Evolutionary conservation across 2,888 invertebrate species (phyloP), one percentile per base, ranked within the genome.

Genomic region (Abrostola triplasia): DNA sequence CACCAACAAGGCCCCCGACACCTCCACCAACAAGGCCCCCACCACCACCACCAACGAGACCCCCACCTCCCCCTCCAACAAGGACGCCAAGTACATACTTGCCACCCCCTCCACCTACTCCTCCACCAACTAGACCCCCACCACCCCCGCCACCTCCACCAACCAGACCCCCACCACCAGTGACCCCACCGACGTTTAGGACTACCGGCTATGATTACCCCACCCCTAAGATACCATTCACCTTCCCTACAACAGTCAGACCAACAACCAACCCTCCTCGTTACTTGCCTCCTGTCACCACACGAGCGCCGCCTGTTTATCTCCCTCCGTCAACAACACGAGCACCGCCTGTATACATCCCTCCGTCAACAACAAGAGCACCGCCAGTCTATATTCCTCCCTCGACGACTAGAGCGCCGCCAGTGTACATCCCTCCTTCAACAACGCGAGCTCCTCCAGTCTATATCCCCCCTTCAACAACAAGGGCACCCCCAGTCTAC

Each of bases 141-240:
- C 76, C 82, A 0, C 77, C 79, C 0, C 76, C 76, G 1, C 77
- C 80, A 37, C 65, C 79, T 7, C 42, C 42, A 12, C n/a, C 42
- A 13, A 44, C 44, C 4, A 73, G 70, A 48, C 76, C 76, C 6
- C 81, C 80, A 11, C 76, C 70, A 2, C 73, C 77, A 51, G 73
- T 76, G 11, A 81, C 79, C 44, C 77, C 71, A n/a, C 74, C 84
- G 5, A 79, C 82, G 7, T 8, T 76, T 67, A 80, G 76, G 77
- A 89, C 89, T 0, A 90, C 89, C 2, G 90, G 89, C 0, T 90
- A 90, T 70, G 75, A 78, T 0, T 90, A 90, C 58, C 87, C 90
- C 0, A 78, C 73, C 7, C 90, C 90, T 0, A 86, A 72, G 57
- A 71, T 87, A 13, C 84, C 87, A 2, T 90, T 90, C 52, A 87